Evolutionary conservation across 1,140 invertebrate genomes (phyloP).

Genomic region (Drosophila jambulina): DNA sequence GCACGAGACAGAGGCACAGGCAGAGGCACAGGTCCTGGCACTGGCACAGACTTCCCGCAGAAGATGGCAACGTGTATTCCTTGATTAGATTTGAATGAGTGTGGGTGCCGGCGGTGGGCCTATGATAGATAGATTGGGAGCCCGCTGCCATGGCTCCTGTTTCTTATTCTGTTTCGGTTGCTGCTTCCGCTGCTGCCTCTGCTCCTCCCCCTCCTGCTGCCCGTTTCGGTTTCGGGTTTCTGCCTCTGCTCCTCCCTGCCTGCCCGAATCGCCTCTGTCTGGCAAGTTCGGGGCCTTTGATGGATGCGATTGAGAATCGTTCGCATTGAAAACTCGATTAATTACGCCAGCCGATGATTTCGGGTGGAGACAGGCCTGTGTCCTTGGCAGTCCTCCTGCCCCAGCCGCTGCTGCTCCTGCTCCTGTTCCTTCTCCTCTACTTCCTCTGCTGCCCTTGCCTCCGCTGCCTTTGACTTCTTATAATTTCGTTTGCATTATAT

Average conservation of each 20-base stretch:
- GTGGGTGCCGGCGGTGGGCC: slow-evolving; percentile 22
- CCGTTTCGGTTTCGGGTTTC: neutral
- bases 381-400: slow-evolving; percentile 1
- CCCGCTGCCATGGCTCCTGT: slow-evolving; percentile 28
- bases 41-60: slow-evolving; percentile 3
- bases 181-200: neutral
- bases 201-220: neutral
- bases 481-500: slow-evolving; percentile 51
- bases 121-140: slow-evolving; percentile 60
- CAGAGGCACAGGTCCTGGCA: slow-evolving; percentile 4
- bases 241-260: neutral
- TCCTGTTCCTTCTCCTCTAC: neutral
- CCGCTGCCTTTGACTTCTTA: slow-evolving; percentile 33
- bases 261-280: slow-evolving; percentile 3
- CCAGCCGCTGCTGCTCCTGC: neutral
- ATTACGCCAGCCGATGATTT: slow-evolving; percentile 44
- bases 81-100: slow-evolving; percentile 73
- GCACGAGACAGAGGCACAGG: slow-evolving; percentile 11
- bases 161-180: slow-evolving; percentile 3
- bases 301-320: slow-evolving; percentile 52
- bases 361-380: slow-evolving; percentile 5
- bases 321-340: slow-evolving; percentile 54
- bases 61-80: slow-evolving; percentile 59
- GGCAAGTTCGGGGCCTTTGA: slow-evolving; percentile 33
- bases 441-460: neutral